phyloP scores from a whole-genome alignment of 2,113 vertebrate genomes.

The Struthio camelus region DNA sequence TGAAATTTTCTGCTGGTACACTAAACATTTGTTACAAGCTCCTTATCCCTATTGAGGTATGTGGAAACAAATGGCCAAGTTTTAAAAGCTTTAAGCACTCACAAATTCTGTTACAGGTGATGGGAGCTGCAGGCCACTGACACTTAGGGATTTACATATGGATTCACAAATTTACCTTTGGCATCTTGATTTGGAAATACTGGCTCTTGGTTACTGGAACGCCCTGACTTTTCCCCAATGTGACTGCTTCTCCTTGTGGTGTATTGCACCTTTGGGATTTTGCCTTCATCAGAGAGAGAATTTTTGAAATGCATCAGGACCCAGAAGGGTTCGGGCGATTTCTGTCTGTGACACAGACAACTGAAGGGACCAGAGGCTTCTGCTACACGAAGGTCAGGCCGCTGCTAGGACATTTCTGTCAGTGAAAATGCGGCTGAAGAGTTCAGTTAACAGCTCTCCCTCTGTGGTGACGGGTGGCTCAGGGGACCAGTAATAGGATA shows the following conservation, averaged over 20 bases:
- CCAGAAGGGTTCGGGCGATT: neutral
- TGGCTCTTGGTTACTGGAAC: neutral
- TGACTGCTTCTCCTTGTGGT: neutral
- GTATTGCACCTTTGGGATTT: neutral
- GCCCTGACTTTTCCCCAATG: neutral
- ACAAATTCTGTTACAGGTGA: neutral
- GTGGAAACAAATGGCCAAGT: neutral
- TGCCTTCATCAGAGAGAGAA: neutral
- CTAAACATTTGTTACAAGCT: neutral
- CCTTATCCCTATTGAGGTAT: neutral
- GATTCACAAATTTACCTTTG: neutral
- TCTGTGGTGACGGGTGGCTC: neutral
- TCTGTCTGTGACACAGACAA: neutral
- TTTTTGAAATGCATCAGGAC: neutral
- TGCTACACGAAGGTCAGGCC: neutral
- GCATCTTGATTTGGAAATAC: neutral
- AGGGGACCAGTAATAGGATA: neutral
- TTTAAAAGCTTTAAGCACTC: neutral
- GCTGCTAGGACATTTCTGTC: neutral
- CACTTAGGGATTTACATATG: neutral
- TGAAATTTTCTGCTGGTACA: neutral
- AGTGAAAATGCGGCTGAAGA: neutral
- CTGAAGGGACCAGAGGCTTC: neutral
- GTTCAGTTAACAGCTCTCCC: constrained; percentile 14
- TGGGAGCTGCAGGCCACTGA: neutral